Evolutionary conservation across 1,140 invertebrate genomes (phyloP).

Genomic region (Holotrichia oblita): DNA sequence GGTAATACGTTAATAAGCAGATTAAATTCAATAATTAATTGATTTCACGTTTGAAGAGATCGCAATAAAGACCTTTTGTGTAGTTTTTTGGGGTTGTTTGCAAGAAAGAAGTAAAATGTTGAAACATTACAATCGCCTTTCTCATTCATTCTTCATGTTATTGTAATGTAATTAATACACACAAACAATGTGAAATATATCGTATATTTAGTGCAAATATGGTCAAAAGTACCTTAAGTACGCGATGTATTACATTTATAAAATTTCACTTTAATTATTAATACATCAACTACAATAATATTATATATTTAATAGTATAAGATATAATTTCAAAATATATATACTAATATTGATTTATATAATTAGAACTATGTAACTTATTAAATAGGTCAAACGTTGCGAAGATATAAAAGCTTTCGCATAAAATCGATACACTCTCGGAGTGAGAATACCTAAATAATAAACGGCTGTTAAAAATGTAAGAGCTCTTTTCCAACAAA

Average conservation of each 20-base stretch:
- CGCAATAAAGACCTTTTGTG: no score
- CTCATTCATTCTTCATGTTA: no score
- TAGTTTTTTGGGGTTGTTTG: no score
- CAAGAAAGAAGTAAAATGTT: background rate
- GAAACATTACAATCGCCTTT: background rate
- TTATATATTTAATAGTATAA: background rate
- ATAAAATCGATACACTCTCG: background rate
- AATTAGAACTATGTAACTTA: background rate
- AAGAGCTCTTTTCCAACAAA: no score
- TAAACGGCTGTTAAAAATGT: background rate
- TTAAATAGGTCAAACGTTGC: background rate
- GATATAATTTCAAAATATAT: slow-evolving; percentile 16
- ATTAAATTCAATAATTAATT: no score
- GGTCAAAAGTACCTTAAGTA: background rate
- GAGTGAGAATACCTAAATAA: background rate
- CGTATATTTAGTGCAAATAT: background rate
- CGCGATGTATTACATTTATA: background rate
- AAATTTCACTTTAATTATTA: background rate
- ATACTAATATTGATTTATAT: background rate
- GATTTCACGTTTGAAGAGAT: no score
- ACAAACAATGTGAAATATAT: background rate
- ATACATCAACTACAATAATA: background rate
- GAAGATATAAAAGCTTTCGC: slow-evolving; percentile 8
- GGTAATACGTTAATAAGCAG: no score
- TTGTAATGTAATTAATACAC: background rate